A percentile compares a stretch with the other conserved stretches of the same genome.
These are phyloP conservation scores for Drosophila miranda DNA, from an alignment of 1,140 invertebrate genomes.

Conservation along the genomic window DNA sequence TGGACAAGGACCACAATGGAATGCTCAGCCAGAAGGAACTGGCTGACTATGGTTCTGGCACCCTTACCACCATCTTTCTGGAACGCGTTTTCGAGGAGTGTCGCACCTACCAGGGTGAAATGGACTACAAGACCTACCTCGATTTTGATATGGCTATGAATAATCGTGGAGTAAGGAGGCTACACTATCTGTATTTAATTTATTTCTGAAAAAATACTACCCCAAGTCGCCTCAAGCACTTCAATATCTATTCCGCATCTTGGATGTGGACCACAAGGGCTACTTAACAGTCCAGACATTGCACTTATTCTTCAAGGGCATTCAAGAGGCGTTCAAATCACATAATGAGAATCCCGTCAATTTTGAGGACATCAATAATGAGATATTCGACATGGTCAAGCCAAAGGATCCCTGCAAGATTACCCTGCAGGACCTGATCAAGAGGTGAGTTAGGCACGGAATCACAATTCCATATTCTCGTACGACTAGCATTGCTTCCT, in stretches of 20 bases:
- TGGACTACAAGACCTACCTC: slow-evolving; percentile 98
- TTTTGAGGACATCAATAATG: slow-evolving; percentile 98
- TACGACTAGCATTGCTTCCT: not conserved
- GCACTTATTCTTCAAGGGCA: slow-evolving; percentile 97
- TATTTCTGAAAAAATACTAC: not conserved
- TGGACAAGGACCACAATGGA: slow-evolving; percentile 97
- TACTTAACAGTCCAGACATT: slow-evolving; percentile 95
- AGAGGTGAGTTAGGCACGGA: slow-evolving; percentile 44
- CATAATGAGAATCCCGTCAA: slow-evolving; percentile 93
- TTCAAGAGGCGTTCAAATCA: slow-evolving; percentile 93
- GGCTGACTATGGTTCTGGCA: slow-evolving; percentile 94
- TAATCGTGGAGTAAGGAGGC: slow-evolving; percentile 89
- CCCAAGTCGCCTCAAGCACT: slow-evolving; percentile 88
- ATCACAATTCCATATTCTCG: too few species aligned
- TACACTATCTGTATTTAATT: not conserved
- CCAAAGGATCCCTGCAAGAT: slow-evolving; percentile 93
- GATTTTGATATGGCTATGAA: slow-evolving; percentile 97
- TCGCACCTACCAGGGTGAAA: slow-evolving; percentile 97
- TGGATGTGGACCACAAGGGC: slow-evolving; percentile 94
- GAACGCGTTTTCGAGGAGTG: slow-evolving; percentile 97
- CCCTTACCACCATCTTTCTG: slow-evolving; percentile 95
- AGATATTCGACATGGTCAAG: slow-evolving; percentile 99
- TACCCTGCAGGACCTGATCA: slow-evolving; percentile 92
- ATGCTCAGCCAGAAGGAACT: slow-evolving; percentile 96
- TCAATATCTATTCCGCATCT: slow-evolving; percentile 95